A percentile compares a stretch with the other conserved stretches of the same genome.
phyloP scores from a whole-genome alignment of 2,113 vertebrate genomes.

The Microcebus murinus region DNA sequence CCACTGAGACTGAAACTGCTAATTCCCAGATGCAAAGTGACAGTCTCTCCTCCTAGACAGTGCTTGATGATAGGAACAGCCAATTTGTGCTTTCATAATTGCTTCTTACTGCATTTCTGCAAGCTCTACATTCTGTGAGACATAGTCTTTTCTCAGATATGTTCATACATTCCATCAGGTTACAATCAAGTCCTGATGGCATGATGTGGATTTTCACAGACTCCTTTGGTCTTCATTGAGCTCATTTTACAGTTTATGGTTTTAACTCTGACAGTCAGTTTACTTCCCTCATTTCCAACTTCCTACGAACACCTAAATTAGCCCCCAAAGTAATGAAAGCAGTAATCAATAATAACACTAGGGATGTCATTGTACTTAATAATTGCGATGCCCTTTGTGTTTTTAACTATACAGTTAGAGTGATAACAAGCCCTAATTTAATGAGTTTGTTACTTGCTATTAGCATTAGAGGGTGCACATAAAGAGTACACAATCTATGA shows the following conservation, averaged over 20 bases:
- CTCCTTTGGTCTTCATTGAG: not conserved
- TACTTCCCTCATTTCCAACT: not conserved
- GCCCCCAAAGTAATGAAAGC: not conserved
- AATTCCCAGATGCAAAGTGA: not conserved
- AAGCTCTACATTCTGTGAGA: not conserved
- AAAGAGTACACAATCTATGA: not conserved
- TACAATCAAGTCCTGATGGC: not conserved
- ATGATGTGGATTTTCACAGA: not conserved
- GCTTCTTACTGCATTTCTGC: not conserved
- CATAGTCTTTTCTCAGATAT: not conserved
- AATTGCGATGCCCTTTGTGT: too few species aligned
- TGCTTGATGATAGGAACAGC: not conserved
- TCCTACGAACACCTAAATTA: not conserved
- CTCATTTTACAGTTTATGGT: not conserved
- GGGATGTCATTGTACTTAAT: not conserved
- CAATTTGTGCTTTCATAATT: not conserved
- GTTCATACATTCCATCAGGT: not conserved
- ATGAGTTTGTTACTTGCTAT: not conserved
- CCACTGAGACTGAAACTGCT: not conserved
- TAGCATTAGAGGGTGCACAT: not conserved
- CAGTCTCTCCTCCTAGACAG: not conserved
- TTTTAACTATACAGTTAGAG: not conserved
- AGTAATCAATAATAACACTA: not conserved
- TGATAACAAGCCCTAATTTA: not conserved
- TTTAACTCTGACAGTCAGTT: not conserved